A percentile compares a stretch with the other conserved stretches of the same genome.
phyloP scores from a whole-genome alignment of 2,888 invertebrate genomes.

The Tachina lurida region DNA sequence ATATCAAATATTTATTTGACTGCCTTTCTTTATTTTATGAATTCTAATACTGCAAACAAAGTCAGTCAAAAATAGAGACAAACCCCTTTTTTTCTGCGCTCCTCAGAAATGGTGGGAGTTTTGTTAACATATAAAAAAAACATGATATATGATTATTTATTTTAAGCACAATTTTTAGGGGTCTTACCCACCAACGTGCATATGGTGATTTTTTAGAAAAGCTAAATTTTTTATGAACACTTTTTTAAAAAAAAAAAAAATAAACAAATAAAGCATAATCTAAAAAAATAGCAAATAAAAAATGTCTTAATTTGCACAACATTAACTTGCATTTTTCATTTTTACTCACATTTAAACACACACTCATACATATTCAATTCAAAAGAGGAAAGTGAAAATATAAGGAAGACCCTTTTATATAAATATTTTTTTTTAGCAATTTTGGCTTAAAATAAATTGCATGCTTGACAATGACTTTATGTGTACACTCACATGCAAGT shows the following conservation, averaged over 20 bases:
- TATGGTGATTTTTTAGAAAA: slow-evolving; percentile 59
- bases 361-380: not conserved
- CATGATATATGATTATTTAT: slow-evolving; percentile 71
- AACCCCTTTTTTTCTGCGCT: slow-evolving; percentile 56
- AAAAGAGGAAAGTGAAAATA: slow-evolving; percentile 25
- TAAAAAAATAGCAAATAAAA: slow-evolving; percentile 53
- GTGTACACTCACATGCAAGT: slow-evolving; percentile 10
- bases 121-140: slow-evolving; percentile 63
- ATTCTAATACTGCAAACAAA: slow-evolving; percentile 57
- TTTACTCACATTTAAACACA: slow-evolving; percentile 33
- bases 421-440: not conserved
- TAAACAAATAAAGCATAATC: slow-evolving; percentile 22
- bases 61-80: slow-evolving; percentile 37
- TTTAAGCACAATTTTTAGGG: slow-evolving; percentile 57
- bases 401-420: slow-evolving; percentile 58
- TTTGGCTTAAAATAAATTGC: slow-evolving; percentile 62
- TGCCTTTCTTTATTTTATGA: slow-evolving; percentile 50
- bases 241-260: slow-evolving; percentile 31
- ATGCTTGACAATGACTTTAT: slow-evolving; percentile 67
- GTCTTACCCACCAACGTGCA: slow-evolving; percentile 23
- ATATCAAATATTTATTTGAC: not conserved
- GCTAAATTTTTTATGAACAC: slow-evolving; percentile 32
- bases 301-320: slow-evolving; percentile 74
- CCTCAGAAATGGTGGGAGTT: slow-evolving; percentile 23
- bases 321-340: slow-evolving; percentile 73